A percentile compares a stretch with the other conserved stretches of the same genome.
Conservation (phyloP, 2,797 vertebrate species). For the Holocentrus rufus region DNA sequence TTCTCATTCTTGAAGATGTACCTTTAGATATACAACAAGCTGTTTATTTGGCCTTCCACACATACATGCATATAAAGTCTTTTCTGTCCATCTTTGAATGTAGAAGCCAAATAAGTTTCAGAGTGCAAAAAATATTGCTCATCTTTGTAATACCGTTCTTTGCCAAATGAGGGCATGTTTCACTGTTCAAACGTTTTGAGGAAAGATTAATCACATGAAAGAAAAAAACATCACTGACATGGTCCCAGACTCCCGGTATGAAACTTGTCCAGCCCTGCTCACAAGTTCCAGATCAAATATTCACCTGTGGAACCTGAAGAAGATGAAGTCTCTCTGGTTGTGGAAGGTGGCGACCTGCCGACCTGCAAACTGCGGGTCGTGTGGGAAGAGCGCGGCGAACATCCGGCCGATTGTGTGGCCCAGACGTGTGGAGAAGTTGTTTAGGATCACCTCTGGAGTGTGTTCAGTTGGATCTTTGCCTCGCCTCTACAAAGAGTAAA, state of each 20-base stretch:
- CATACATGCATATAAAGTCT: no score
- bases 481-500: constrained; percentile 81
- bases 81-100: no score
- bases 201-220: no score
- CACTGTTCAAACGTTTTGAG: no score
- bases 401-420: constrained; percentile 93
- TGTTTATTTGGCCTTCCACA: no score
- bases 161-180: no score
- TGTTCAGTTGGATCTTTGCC: constrained; percentile 93
- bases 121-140: no score
- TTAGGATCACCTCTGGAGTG: constrained; percentile 94
- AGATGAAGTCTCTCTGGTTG: constrained; percentile 97
- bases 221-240: not conserved
- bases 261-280: not conserved
- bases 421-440: constrained; percentile 95
- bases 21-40: constrained; percentile 67
- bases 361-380: constrained; percentile 93
- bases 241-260: no score
- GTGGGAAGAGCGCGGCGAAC: constrained; percentile 95
- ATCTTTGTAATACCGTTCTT: no score
- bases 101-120: no score
- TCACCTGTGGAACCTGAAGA: constrained; percentile 98
- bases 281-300: not conserved
- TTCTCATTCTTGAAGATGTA: constrained; percentile 99
- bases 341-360: constrained; percentile 98